phyloP scores from a whole-genome alignment of 2,888 invertebrate genomes.

The Oscheius onirici region DNA sequence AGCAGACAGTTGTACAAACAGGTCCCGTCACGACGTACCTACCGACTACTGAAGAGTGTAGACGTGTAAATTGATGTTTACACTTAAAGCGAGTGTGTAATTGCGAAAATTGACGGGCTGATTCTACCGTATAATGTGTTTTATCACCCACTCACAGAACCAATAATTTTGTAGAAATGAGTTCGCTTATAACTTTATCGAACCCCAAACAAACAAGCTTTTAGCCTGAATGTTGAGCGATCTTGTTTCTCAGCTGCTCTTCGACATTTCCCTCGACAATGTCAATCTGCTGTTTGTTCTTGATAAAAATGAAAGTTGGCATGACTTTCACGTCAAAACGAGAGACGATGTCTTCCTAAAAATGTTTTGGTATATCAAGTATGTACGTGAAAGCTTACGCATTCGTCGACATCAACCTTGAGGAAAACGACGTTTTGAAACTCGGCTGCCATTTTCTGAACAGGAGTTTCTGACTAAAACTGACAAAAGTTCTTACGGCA shows the following conservation, averaged over 20 bases:
- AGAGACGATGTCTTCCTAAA: slow-evolving; percentile 60
- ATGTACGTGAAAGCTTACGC: slow-evolving; percentile 40
- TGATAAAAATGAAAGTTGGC: slow-evolving; percentile 70
- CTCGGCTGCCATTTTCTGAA: slow-evolving; percentile 51
- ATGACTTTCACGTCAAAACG: slow-evolving; percentile 67
- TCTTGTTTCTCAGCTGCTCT: slow-evolving; percentile 47
- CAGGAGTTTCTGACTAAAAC: neutral
- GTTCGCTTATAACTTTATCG: too few relatives aligned
- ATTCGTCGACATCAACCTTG: slow-evolving; percentile 63
- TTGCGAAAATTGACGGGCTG: too few relatives aligned
- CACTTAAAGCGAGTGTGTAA: too few relatives aligned
- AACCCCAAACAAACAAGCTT: too few relatives aligned
- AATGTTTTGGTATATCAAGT: too few relatives aligned
- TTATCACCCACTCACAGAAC: too few relatives aligned
- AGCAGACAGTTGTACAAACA: too few relatives aligned
- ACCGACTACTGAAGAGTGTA: too few relatives aligned
- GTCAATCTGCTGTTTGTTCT: slow-evolving; percentile 57
- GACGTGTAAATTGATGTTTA: too few relatives aligned
- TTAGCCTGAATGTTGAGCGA: slow-evolving; percentile 11
- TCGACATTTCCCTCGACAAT: slow-evolving; percentile 65
- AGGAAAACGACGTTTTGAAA: slow-evolving; percentile 48
- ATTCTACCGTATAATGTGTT: too few relatives aligned
- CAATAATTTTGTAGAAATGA: too few relatives aligned
- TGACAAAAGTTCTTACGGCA: neutral
- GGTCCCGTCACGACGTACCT: too few relatives aligned